Conservation (phyloP, 64 coral and sea anemone genomes). For the Montipora cactus region DNA sequence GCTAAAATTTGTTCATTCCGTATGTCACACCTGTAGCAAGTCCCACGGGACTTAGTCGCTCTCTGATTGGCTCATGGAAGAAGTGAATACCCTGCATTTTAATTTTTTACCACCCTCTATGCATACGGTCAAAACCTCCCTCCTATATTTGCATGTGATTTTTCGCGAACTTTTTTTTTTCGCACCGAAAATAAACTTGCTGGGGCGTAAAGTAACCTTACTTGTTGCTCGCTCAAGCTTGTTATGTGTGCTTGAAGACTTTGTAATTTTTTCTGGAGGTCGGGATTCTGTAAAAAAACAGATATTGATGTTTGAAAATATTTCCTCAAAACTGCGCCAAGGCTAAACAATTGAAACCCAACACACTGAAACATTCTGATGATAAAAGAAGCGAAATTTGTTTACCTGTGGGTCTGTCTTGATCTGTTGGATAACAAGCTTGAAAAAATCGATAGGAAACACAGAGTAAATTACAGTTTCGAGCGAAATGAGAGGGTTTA, state of each 20-base stretch:
- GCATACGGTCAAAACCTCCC: conserved; percentile 7
- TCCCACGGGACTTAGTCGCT: conserved; percentile 22
- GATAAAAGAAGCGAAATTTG: conserved; percentile 60
- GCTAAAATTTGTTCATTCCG: neutral
- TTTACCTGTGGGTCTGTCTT: conserved; percentile 93
- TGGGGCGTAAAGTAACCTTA: conserved; percentile 33
- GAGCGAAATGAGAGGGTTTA: conserved; percentile 1
- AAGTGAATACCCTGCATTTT: conserved; percentile 75
- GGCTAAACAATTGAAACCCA: conserved; percentile 43
- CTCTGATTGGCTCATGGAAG: conserved; percentile 53
- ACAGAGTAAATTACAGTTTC: conserved; percentile 28
- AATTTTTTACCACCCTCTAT: conserved; percentile 68
- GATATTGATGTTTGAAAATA: conserved; percentile 55
- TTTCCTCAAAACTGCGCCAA: conserved; percentile 72
- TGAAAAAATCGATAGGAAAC: conserved; percentile 63
- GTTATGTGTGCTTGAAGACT: conserved; percentile 86
- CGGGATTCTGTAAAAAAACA: conserved; percentile 87
- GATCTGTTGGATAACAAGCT: conserved; percentile 86
- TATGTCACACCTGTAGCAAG: conserved; percentile 51
- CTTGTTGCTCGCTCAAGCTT: conserved; percentile 91
- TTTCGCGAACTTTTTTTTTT: conserved; percentile 33
- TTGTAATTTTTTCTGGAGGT: conserved; percentile 91
- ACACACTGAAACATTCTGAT: conserved; percentile 59
- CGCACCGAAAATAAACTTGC: conserved; percentile 53
- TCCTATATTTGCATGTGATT: conserved; percentile 23